Conservation (phyloP, 2,888 invertebrate species). For the Rhingia rostrata region DNA sequence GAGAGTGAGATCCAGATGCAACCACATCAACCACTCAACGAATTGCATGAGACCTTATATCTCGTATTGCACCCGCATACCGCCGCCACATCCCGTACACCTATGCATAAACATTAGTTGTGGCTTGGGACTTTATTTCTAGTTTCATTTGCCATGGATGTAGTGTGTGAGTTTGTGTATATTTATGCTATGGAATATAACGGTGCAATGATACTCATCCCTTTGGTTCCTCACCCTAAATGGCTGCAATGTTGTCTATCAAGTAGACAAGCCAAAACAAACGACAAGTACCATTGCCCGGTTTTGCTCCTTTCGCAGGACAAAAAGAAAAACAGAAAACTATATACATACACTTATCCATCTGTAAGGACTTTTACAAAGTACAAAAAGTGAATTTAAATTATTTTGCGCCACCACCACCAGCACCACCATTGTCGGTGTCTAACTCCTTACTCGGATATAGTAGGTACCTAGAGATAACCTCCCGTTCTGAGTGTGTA, state of each 20-base stretch:
- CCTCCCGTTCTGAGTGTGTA: constrained; percentile 1
- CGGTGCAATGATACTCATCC: constrained; percentile 54
- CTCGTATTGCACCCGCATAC: constrained; percentile 34
- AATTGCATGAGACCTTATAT: constrained; percentile 66
- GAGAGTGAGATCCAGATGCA: constrained; percentile 41
- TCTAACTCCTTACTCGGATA: constrained; percentile 34
- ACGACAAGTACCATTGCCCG: constrained; percentile 43
- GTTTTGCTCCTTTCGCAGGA: neutral
- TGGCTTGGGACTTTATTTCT: constrained; percentile 70
- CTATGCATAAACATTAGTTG: constrained; percentile 74
- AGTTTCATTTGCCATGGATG: constrained; percentile 32
- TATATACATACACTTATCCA: constrained; percentile 25
- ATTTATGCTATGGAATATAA: constrained; percentile 26
- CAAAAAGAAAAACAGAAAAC: neutral
- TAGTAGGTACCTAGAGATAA: constrained; percentile 2
- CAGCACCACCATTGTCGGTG: neutral
- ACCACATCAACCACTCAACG: constrained; percentile 70
- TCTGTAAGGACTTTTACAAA: constrained; percentile 16
- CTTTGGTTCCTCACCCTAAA: constrained; percentile 29
- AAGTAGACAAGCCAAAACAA: constrained; percentile 69
- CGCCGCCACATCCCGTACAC: constrained; percentile 60
- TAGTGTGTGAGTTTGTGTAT: neutral
- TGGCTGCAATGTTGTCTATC: constrained; percentile 68
- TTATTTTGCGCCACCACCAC: constrained; percentile 61
- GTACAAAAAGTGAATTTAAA: constrained; percentile 72